Evolutionary conservation across 2,797 vertebrate genomes (phyloP).

Genomic region (Leptatherina wallacei): DNA sequence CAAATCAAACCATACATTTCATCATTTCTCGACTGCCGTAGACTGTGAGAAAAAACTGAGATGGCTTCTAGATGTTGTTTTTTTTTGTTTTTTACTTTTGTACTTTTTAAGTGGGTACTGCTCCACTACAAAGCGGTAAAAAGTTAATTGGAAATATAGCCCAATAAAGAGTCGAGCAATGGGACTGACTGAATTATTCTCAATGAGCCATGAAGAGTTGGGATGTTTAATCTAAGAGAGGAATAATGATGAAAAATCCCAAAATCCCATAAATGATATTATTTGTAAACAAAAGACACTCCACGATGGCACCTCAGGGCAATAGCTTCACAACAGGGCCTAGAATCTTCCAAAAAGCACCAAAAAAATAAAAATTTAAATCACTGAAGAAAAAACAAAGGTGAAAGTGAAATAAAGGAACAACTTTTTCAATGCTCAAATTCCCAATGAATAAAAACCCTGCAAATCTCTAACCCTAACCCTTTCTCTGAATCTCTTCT

Average conservation of each 20-base stretch:
- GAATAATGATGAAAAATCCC: slow-evolving; percentile 47
- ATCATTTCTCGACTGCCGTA: slow-evolving; percentile 36
- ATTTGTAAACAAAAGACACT: slow-evolving; percentile 57
- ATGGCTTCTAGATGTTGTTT: slow-evolving; percentile 44
- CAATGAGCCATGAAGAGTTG: slow-evolving; percentile 26
- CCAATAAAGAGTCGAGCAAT: slow-evolving; percentile 67
- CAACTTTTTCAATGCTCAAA: too few species aligned
- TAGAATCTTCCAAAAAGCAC: background rate
- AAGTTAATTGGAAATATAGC: slow-evolving; percentile 64
- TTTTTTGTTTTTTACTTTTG: slow-evolving; percentile 36
- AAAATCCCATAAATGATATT: slow-evolving; percentile 63
- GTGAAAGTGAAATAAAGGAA: background rate
- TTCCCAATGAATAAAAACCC: too few species aligned
- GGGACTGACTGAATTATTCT: slow-evolving; percentile 37
- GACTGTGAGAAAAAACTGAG: slow-evolving; percentile 15
- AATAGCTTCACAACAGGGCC: background rate
- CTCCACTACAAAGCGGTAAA: slow-evolving; percentile 59
- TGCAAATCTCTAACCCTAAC: too few species aligned
- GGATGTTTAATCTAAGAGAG: slow-evolving; percentile 60
- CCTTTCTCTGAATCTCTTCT: background rate
- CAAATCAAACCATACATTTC: slow-evolving; percentile 27
- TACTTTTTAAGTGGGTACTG: slow-evolving; percentile 42
- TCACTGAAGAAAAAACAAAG: background rate
- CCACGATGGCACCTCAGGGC: background rate
- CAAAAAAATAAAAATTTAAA: background rate